A percentile compares a stretch with the other conserved stretches of the same genome.
Conservation (phyloP, 2,888 invertebrate genomes). For the Isoperla grammatica region DNA sequence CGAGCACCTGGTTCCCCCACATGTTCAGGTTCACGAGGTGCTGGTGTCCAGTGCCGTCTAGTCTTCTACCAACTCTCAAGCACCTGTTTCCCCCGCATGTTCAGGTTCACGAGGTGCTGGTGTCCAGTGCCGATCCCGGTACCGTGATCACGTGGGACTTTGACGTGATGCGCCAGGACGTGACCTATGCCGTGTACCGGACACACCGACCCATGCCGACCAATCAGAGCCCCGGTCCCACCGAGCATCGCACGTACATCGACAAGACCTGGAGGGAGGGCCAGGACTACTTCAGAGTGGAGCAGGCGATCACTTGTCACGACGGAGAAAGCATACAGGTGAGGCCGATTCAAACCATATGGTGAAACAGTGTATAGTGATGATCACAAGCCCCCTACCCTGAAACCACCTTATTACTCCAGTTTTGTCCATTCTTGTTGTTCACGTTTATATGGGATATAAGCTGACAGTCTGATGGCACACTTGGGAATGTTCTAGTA, state of each 20-base stretch:
- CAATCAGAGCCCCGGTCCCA: not conserved
- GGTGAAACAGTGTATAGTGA: not conserved
- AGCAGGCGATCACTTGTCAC: constrained; percentile 75
- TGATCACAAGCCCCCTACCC: not conserved
- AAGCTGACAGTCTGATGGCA: no score
- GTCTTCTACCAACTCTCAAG: no score
- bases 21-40: constrained; percentile 62
- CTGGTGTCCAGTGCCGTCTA: constrained; percentile 71
- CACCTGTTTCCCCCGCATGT: not conserved
- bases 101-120: constrained; percentile 69
- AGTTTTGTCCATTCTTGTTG: not conserved
- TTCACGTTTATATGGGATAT: not conserved
- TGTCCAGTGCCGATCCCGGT: constrained; percentile 75
- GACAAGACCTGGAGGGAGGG: constrained; percentile 63
- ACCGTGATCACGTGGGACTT: constrained; percentile 96
- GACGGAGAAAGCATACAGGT: constrained; percentile 94
- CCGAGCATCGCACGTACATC: constrained; percentile 38
- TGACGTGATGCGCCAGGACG: constrained; percentile 84
- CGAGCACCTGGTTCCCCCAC: no score
- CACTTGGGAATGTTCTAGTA: no score
- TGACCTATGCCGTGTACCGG: constrained; percentile 72
- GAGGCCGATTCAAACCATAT: constrained; percentile 30
- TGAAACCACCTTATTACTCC: not conserved
- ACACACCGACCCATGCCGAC: constrained; percentile 38
- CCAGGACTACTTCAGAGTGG: constrained; percentile 69